A percentile compares a stretch with the other conserved stretches of the same genome.
Evolutionary conservation across 2,113 vertebrate genomes (phyloP).

Genomic region (Nycticryphes semicollaris): DNA sequence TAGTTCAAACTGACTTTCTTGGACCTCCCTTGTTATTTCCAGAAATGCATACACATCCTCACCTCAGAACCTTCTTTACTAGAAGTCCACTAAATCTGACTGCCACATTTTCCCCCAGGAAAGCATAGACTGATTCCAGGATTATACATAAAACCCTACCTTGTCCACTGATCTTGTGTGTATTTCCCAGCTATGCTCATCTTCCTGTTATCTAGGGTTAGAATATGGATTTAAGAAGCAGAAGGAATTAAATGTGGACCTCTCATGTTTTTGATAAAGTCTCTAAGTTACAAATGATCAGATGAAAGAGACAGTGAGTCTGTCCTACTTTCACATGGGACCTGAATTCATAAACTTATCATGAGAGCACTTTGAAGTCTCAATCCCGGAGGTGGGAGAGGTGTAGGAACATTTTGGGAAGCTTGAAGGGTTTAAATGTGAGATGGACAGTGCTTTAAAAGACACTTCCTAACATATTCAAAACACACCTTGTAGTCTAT

Average conservation of each 20-base stretch:
- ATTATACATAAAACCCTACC: neutral
- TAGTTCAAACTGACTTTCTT: neutral
- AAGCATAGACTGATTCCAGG: neutral
- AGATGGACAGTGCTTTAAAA: neutral
- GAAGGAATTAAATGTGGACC: neutral
- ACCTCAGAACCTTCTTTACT: neutral
- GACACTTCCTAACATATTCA: neutral
- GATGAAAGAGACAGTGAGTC: neutral
- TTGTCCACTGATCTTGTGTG: neutral
- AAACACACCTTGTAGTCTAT: neutral
- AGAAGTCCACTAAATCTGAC: neutral
- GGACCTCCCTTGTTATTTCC: neutral
- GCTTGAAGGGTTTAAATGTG: neutral
- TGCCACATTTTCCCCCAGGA: neutral
- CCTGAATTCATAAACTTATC: neutral
- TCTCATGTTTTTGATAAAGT: neutral
- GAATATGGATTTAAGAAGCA: neutral
- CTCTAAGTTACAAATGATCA: neutral
- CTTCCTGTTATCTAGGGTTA: neutral
- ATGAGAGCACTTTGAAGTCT: neutral
- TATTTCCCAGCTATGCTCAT: fast-evolving
- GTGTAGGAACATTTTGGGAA: neutral
- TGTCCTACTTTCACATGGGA: neutral
- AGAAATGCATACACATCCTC: neutral
- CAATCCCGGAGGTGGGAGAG: neutral